A percentile compares a stretch with the other conserved stretches of the same genome.
Evolutionary conservation across 2,113 vertebrate species (phyloP).

Genomic region (Hemichromis elongatus): DNA sequence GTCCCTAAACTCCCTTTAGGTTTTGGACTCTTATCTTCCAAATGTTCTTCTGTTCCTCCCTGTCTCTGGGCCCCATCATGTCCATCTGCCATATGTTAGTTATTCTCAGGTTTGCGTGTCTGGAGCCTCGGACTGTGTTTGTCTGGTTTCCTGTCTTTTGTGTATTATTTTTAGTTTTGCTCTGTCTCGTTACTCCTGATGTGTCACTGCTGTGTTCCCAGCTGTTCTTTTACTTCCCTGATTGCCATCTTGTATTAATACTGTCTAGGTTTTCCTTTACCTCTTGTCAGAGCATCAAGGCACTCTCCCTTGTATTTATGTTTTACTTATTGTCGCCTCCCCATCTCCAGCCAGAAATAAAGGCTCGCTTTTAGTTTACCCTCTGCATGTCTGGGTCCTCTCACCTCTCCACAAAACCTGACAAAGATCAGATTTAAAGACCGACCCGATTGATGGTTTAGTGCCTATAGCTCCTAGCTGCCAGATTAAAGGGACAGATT

Average conservation of each 20-base stretch:
- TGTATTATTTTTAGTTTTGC: not conserved
- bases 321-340: not conserved
- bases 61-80: not conserved
- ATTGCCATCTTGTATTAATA: not conserved
- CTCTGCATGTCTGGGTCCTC: not conserved
- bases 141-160: not conserved
- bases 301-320: not conserved
- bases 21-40: not conserved
- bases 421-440: not conserved
- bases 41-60: not conserved
- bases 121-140: not conserved
- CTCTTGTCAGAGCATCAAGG: not conserved
- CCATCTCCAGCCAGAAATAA: not conserved
- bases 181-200: not conserved
- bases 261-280: not conserved
- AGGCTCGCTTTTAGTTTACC: not conserved
- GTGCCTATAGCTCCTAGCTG: no score
- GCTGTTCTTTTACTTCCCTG: not conserved
- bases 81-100: not conserved
- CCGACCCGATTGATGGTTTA: no score
- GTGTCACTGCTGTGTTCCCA: not conserved
- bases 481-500: no score
- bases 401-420: not conserved
- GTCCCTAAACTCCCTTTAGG: not conserved
- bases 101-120: not conserved